phyloP scores from a whole-genome alignment of 2,797 vertebrate genomes.

The Pantherophis alleghaniensis region DNA sequence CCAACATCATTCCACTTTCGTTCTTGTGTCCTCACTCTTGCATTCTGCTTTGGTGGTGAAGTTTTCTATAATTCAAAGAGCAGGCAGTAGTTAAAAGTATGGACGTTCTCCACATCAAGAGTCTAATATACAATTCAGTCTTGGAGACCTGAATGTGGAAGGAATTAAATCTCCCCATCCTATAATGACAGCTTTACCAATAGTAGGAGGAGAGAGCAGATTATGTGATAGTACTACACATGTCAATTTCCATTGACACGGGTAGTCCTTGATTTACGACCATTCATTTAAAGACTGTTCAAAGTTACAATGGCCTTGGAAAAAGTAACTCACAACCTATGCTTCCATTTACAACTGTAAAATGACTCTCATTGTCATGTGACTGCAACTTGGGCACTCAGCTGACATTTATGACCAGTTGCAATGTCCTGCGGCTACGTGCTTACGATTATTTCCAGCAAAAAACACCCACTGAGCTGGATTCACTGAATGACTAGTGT shows the following conservation, averaged over 20 bases:
- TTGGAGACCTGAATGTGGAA: not conserved
- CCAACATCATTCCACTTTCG: slow-evolving; percentile 90
- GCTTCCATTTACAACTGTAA: not conserved
- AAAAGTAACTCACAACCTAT: not conserved
- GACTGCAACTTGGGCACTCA: not conserved
- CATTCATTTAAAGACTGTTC: not conserved
- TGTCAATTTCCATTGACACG: not conserved
- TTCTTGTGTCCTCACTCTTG: slow-evolving; percentile 67
- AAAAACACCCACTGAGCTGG: not conserved
- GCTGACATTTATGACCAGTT: not conserved
- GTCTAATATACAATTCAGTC: not conserved
- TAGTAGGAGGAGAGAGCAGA: not conserved
- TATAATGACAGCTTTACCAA: not conserved
- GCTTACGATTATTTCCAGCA: not conserved
- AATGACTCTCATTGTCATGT: not conserved
- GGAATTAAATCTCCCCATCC: not conserved
- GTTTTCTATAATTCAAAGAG: slow-evolving; percentile 71
- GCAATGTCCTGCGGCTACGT: not conserved
- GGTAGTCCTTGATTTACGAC: not conserved
- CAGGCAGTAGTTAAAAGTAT: not conserved
- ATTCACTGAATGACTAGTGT: not conserved
- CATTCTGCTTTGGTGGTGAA: slow-evolving; percentile 55
- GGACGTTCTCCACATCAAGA: not conserved
- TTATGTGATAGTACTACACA: not conserved
- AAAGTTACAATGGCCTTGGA: not conserved